Conservation (phyloP, 2,113 vertebrate species). For the Bos javanicus region DNA sequence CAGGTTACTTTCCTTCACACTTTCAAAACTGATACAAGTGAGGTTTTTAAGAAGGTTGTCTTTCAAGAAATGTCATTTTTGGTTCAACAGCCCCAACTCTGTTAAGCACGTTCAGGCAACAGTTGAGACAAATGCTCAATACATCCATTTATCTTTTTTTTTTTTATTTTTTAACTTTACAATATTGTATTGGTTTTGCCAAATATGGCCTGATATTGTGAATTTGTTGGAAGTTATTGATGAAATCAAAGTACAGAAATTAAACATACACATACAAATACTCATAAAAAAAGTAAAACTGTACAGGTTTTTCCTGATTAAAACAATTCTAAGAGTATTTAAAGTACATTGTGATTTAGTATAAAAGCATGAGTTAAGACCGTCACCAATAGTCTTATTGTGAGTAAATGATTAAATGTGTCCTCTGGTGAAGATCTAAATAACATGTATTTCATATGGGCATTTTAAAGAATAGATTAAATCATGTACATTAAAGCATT, state of each 20-base stretch:
- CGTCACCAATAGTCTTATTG: not conserved
- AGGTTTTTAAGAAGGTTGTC: conserved; percentile 36
- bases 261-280: not conserved
- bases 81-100: not conserved
- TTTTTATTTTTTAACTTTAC: no score
- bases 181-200: no score
- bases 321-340: not conserved
- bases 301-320: not conserved
- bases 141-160: not conserved
- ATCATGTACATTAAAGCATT: not conserved
- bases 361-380: not conserved
- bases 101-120: conserved; percentile 5
- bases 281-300: not conserved
- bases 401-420: not conserved
- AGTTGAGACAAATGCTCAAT: not conserved
- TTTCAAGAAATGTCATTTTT: conserved; percentile 43
- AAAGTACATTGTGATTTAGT: not conserved
- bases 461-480: not conserved
- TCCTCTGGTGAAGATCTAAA: not conserved
- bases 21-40: conserved; percentile 37
- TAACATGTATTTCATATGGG: not conserved
- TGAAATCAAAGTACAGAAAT: conserved; percentile 28
- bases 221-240: conserved; percentile 9
- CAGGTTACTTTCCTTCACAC: conserved; percentile 45
- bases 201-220: not conserved